Evolutionary conservation across 2,888 invertebrate species (phyloP).

Genomic region (Athripsodes cinereus): DNA sequence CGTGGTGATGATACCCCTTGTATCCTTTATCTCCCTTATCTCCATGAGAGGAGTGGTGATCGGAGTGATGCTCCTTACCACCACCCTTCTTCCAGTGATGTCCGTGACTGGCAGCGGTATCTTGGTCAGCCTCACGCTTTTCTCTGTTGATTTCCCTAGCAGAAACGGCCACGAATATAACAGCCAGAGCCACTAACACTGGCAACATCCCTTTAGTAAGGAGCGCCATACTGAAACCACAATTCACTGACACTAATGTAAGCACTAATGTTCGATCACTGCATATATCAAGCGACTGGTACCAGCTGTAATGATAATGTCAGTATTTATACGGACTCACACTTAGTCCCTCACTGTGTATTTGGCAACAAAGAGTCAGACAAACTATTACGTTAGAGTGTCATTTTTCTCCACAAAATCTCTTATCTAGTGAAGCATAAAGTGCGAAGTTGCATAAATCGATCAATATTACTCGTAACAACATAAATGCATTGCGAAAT

Average conservation of each 20-base stretch:
- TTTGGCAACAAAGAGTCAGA: constrained; percentile 20
- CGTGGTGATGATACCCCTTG: constrained; percentile 61
- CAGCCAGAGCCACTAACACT: constrained; percentile 40
- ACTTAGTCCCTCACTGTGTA: constrained; percentile 6
- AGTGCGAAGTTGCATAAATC: constrained; percentile 16
- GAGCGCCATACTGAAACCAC: constrained; percentile 22
- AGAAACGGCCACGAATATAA: constrained; percentile 48
- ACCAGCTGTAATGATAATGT: constrained; percentile 3
- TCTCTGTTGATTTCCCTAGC: constrained; percentile 47
- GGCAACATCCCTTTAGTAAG: constrained; percentile 21
- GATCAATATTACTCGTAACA: constrained; percentile 7
- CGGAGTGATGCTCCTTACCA: constrained; percentile 60
- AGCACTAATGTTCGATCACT: constrained; percentile 11
- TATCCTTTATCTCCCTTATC: constrained; percentile 68
- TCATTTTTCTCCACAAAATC: constrained; percentile 10
- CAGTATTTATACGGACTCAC: constrained; percentile 20
- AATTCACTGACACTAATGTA: constrained; percentile 10
- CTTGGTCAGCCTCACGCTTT: constrained; percentile 32
- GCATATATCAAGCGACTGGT: constrained; percentile 18
- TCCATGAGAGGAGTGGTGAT: constrained; percentile 59
- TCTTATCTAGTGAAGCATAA: constrained; percentile 14
- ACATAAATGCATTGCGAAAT: constrained; percentile 1
- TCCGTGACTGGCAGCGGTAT: constrained; percentile 39
- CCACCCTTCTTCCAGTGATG: constrained; percentile 57
- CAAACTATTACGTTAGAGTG: constrained; percentile 13